Evolutionary conservation across 1,140 invertebrate genomes (phyloP).

Genomic region (Philopotamus ludificatus): DNA sequence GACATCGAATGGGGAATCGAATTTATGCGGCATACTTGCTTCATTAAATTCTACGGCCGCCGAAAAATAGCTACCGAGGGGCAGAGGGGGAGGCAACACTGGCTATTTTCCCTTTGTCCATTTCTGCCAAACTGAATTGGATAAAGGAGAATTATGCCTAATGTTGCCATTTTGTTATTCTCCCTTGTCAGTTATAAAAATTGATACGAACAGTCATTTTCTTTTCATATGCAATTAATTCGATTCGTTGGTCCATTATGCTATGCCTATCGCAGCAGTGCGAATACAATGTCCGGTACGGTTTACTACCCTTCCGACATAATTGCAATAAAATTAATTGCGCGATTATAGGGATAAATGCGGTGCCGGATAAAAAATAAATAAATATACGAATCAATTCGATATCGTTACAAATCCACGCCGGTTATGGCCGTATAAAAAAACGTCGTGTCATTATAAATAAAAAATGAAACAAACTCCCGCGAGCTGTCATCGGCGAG

Average conservation of each 20-base stretch:
- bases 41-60: slow-evolving; percentile 36
- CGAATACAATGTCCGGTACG: too few species aligned
- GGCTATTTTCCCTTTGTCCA: slow-evolving; percentile 14
- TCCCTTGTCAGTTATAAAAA: neutral
- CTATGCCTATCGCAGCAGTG: neutral
- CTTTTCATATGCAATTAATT: slow-evolving; percentile 19
- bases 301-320: too few species aligned
- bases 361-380: too few species aligned
- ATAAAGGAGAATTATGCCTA: slow-evolving; percentile 31
- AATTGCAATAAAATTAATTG: too few species aligned
- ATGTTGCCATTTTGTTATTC: slow-evolving; percentile 22
- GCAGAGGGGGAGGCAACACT: neutral
- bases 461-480: slow-evolving; percentile 8
- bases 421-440: neutral
- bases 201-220: slow-evolving; percentile 11
- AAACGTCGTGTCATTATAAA: slow-evolving; percentile 16
- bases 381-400: neutral
- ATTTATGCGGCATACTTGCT: slow-evolving; percentile 37
- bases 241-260: slow-evolving; percentile 15
- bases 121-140: slow-evolving; percentile 21
- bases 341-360: too few species aligned
- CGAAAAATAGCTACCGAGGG: slow-evolving; percentile 17
- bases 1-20: slow-evolving; percentile 30
- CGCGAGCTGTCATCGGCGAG: slow-evolving; percentile 22
- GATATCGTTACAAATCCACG: neutral